Conservation (phyloP, 2,113 vertebrate species). For the Melanerpes aurifrons region DNA sequence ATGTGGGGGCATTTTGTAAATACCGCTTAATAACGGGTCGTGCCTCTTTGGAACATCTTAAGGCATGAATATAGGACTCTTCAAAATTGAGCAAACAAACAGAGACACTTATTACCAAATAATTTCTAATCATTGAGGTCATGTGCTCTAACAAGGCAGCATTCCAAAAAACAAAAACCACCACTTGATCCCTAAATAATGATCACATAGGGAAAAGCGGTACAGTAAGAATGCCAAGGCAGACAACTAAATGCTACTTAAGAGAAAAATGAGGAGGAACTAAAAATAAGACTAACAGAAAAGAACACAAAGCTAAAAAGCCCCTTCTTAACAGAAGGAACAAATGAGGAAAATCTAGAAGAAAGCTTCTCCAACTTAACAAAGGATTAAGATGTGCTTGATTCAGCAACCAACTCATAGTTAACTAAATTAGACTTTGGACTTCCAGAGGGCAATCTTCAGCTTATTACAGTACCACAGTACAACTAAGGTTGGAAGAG, state of each 20-base stretch:
- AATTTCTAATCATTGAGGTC: background rate
- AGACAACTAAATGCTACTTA: background rate
- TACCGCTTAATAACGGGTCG: background rate
- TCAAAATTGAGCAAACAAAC: background rate
- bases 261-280: background rate
- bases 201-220: background rate
- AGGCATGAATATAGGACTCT: background rate
- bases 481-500: no score
- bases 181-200: slow-evolving; percentile 14
- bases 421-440: background rate
- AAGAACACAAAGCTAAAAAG: background rate
- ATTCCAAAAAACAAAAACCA: background rate
- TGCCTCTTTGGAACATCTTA: background rate
- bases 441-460: no score
- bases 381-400: background rate
- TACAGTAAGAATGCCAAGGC: background rate
- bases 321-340: background rate
- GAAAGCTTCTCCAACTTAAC: background rate
- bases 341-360: background rate
- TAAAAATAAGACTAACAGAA: background rate
- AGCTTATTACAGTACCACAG: no score
- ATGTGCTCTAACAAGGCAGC: background rate
- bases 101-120: background rate
- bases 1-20: background rate
- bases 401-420: background rate